Base-by-base conservation (phyloP, 2,797 vertebrate genomes). In the Peromyscus aztecus region DNA sequence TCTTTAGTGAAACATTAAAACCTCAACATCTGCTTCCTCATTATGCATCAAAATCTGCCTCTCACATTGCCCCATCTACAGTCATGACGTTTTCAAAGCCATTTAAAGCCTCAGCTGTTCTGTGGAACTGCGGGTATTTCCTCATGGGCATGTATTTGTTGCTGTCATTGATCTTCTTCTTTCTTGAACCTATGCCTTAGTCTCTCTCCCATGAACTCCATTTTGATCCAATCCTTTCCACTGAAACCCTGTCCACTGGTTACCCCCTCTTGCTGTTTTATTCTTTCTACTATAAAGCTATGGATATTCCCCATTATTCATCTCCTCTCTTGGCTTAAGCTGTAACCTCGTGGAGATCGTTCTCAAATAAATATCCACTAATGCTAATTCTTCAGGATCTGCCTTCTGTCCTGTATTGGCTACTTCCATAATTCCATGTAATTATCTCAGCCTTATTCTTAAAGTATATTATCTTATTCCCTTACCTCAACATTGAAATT, bases 361-460 rank as follows among this genome's bases (percentile, higher is more conserved):
- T 90, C 49, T 69, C 43, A 85, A 90, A 37, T 65, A 82, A 93
- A 82, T 78, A 14, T 57, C 82, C 61, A n/a, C 29, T 43, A 65
- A 75, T 69, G 27, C 5, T 92, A 85, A 92, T 12, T 63, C 37
- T 55, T 77, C 27, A 84, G 67, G n/a, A 78, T 12, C 0, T 76
- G 31, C 19, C 91, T 46, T 57, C 29, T 57, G 17, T 40, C 37
- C 7, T 55, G 7, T 71, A 4, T 4, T 61, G 12, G 24, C 4
- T 75, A 87, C 31, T 52, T 75, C 14, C 34, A 76, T 46, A 34
- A 77, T 96, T 52, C 43, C n/a, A 73, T 85, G 77, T 81, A 93
- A 59, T 80, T 73, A 86, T 27, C 31, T 37, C 57, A 37, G 6
- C 21, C 2, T 63, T 21, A 65, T 87, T 94, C 16, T 34, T 80